Conservation (phyloP, 2,797 vertebrate genomes). For the Sebastes baramenuke region DNA sequence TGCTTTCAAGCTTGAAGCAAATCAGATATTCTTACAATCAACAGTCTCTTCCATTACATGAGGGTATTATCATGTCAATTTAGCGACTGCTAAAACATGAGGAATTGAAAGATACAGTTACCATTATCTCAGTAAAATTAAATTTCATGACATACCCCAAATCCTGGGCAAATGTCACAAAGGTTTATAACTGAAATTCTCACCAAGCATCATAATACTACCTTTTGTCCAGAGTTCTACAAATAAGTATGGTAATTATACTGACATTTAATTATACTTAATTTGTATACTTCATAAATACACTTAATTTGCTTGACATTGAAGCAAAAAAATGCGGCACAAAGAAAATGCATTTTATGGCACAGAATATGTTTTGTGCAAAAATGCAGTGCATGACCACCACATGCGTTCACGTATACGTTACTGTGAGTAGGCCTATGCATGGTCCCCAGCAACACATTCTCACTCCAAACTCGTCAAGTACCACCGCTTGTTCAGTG, state of each 20-base stretch:
- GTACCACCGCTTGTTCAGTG: no score
- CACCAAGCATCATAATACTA: not conserved
- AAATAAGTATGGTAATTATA: not conserved
- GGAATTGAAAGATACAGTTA: not conserved
- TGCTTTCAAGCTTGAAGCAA: not conserved
- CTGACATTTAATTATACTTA: not conserved
- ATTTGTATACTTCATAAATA: not conserved
- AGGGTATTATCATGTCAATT: not conserved
- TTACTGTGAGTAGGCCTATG: no score
- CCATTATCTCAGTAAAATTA: not conserved
- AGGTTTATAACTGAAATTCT: not conserved
- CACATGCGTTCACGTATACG: not conserved
- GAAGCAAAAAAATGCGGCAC: not conserved
- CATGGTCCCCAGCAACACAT: not conserved
- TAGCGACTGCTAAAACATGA: not conserved
- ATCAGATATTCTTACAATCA: not conserved
- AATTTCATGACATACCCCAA: not conserved
- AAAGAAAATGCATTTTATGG: not conserved
- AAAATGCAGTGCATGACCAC: no score
- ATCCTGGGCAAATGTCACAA: not conserved
- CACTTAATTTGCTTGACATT: not conserved
- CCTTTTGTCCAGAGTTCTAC: not conserved
- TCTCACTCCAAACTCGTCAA: no score
- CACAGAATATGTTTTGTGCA: not conserved
- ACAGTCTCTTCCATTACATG: not conserved